Base-by-base conservation (phyloP, 37 sponge, comb jelly and placozoan species). In the Aphrocallistes beatrix region DNA sequence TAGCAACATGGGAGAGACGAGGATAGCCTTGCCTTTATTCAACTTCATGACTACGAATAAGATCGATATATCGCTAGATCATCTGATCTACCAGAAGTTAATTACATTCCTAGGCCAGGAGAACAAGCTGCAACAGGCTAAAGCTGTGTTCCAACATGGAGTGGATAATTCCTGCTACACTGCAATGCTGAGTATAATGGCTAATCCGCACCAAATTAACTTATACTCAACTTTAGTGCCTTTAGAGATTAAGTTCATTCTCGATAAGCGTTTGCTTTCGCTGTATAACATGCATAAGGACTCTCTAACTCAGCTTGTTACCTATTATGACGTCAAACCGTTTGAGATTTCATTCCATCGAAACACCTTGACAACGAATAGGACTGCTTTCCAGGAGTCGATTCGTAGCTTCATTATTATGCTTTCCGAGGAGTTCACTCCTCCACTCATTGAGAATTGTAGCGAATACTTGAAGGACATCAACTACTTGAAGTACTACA, bases 251-350 rank as follows among this genome's bases (percentile, higher is more conserved):
- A 60, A 60, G 75, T 60, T 60, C 75, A 19, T 60, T 60, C 75
- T 60, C 8, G 75, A 60, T 25, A 60, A 60, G 34, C 8, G 75
- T 19, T 13, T 60, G n/a, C 75, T 25, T 3, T 60, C 75, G 25
- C 75, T 60, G n/a, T 60, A 60, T 30, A 60, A 60, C n/a, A 60
- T 60, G 75, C 25, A 60, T 60, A 60, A 60, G 21, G 75, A 60
- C 21, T 3, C n/a, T 1, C n/a, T 60, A 60, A 60, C 75, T 32
- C 28, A 60, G 8, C 3, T 13, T 60, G 32, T 25, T 19, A 13
- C 6, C 3, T 25, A 3, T 19, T 8, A 3, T 32, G 25, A 21
- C 28, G n/a, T 60, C 21, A 6, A 60, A 60, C 75, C 75, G 25
- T 60, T 60, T 60, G 75, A 60, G n/a, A 60, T 60, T 25, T 60